Conservation (phyloP, 2,113 vertebrate genomes). For the Phodopus roborovskii region DNA sequence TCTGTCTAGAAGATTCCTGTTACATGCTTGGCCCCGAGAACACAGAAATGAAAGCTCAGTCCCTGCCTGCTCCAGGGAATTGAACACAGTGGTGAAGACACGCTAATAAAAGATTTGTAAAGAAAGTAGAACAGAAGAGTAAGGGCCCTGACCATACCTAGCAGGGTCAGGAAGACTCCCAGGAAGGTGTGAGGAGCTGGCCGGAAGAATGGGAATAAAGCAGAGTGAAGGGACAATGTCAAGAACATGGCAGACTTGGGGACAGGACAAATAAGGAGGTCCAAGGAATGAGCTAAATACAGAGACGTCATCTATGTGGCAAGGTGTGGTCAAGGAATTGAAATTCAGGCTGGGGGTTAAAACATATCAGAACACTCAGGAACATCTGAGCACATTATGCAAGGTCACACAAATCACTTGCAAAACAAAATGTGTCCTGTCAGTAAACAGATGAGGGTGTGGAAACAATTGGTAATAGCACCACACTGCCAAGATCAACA, state of each 20-base stretch:
- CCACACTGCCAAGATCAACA: constrained; percentile 39
- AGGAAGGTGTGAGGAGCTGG: background rate
- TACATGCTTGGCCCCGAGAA: background rate
- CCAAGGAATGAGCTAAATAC: background rate
- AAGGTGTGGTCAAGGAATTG: background rate
- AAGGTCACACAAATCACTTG: constrained; percentile 52
- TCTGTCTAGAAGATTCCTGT: background rate
- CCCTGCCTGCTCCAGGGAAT: background rate
- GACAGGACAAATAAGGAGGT: background rate
- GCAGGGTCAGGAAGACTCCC: background rate
- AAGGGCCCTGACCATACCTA: background rate
- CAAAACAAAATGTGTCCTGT: background rate
- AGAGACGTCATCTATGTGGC: background rate
- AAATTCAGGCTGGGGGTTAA: background rate
- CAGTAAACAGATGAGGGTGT: background rate
- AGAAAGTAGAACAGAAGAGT: background rate
- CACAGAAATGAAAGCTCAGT: background rate
- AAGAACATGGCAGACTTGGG: background rate
- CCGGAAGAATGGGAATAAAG: background rate
- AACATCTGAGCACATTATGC: background rate
- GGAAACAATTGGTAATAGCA: background rate
- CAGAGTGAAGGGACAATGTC: background rate
- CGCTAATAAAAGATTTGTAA: background rate
- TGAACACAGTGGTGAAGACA: background rate
- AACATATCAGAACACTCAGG: background rate